A percentile compares a stretch with the other conserved stretches of the same genome.
Evolutionary conservation across 2,797 vertebrate species (phyloP).

Genomic region (Xenentodon cancila): DNA sequence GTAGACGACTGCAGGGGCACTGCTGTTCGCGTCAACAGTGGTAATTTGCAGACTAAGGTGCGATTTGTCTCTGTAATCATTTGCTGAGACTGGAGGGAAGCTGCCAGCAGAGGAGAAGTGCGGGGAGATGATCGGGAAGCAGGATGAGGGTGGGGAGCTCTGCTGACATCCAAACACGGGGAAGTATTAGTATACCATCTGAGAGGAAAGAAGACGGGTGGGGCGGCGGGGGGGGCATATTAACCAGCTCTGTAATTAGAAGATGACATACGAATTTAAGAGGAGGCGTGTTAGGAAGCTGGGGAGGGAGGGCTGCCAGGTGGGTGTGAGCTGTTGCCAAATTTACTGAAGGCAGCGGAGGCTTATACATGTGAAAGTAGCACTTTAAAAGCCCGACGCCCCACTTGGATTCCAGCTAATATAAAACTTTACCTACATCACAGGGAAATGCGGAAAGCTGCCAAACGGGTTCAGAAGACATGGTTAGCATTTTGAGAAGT

Average conservation of each 20-base stretch:
- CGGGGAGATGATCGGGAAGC: slow-evolving; percentile 3
- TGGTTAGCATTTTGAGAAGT: slow-evolving; percentile 27
- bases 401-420: slow-evolving; percentile 17
- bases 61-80: slow-evolving; percentile 71
- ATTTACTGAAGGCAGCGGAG: slow-evolving; percentile 17
- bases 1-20: slow-evolving; percentile 36
- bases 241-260: slow-evolving; percentile 66
- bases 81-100: slow-evolving; percentile 46
- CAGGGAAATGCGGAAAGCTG: slow-evolving; percentile 19
- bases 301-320: slow-evolving; percentile 3
- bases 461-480: slow-evolving; percentile 44
- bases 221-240: slow-evolving; percentile 44
- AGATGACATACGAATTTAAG: slow-evolving; percentile 56
- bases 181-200: slow-evolving; percentile 8
- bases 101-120: slow-evolving; percentile 21
- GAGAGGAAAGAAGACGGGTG: slow-evolving; percentile 20
- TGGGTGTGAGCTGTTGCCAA: slow-evolving; percentile 25
- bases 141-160: slow-evolving; percentile 13
- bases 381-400: slow-evolving; percentile 9
- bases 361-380: slow-evolving; percentile 10
- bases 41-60: slow-evolving; percentile 64
- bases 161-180: slow-evolving; percentile 34
- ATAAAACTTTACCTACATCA: slow-evolving; percentile 30
- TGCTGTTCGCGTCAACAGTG: slow-evolving; percentile 53
- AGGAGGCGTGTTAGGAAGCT: slow-evolving; percentile 23